A percentile compares a stretch with the other conserved stretches of the same genome.
Conservation (phyloP, 2,113 vertebrate genomes). For the Apteryx mantelli region DNA sequence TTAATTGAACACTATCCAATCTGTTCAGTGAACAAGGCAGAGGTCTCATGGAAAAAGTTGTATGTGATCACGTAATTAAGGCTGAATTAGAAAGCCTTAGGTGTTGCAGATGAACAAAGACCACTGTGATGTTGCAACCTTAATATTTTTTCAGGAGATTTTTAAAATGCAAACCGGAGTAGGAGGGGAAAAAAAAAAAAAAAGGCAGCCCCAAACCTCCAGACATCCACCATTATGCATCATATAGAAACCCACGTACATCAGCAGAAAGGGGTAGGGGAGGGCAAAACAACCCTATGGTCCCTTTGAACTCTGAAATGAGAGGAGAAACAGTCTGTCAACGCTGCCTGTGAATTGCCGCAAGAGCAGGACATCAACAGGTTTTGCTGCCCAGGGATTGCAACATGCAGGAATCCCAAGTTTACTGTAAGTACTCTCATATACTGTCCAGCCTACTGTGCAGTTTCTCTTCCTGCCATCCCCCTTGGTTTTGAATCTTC, state of each 20-base stretch:
- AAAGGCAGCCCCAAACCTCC: background rate
- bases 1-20: slow-evolving; percentile 43
- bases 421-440: background rate
- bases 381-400: background rate
- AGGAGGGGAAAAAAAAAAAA: background rate
- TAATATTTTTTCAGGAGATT: background rate
- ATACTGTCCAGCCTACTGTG: background rate
- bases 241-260: background rate
- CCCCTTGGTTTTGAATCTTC: background rate
- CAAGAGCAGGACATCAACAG: background rate
- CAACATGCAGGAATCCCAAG: background rate
- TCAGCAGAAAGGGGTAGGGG: background rate
- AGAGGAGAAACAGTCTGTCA: background rate
- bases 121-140: background rate
- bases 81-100: slow-evolving; percentile 37
- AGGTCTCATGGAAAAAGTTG: slow-evolving; percentile 20
- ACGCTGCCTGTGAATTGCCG: fast-evolving
- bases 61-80: slow-evolving; percentile 28
- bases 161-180: background rate
- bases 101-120: background rate
- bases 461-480: background rate
- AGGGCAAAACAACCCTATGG: background rate
- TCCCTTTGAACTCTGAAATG: background rate
- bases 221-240: background rate
- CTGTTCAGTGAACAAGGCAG: slow-evolving; percentile 42